Conservation (phyloP, 1,140 invertebrate genomes). For the Euborellia annulipes region DNA sequence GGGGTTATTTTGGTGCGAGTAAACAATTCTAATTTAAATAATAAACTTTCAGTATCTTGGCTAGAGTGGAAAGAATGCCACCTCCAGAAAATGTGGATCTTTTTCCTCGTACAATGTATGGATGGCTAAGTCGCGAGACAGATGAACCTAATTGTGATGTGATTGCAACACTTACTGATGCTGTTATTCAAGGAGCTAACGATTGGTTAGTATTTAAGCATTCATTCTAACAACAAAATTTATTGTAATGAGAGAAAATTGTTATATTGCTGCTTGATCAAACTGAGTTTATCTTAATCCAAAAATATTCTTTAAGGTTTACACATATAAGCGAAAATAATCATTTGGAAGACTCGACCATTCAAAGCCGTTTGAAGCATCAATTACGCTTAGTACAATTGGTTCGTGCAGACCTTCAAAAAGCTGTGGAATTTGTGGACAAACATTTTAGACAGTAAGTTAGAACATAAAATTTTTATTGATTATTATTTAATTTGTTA, state of each 20-base stretch:
- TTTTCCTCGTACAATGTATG: conserved; percentile 49
- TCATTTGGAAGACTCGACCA: conserved; percentile 33
- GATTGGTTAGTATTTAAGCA: conserved; percentile 38
- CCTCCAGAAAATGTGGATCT: conserved; percentile 42
- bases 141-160: conserved; percentile 38
- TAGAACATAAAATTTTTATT: neutral
- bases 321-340: conserved; percentile 53
- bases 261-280: no score
- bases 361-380: conserved; percentile 49
- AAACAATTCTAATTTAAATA: conserved; percentile 9
- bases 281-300: neutral
- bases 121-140: conserved; percentile 37
- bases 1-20: no score
- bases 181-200: conserved; percentile 49
- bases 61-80: conserved; percentile 37
- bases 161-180: conserved; percentile 40
- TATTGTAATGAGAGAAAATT: no score
- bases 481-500: conserved; percentile 8
- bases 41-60: conserved; percentile 40
- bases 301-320: conserved; percentile 32
- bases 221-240: neutral
- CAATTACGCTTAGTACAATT: conserved; percentile 69
- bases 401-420: conserved; percentile 63
- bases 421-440: conserved; percentile 63
- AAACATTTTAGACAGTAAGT: conserved; percentile 51